Percentiles rank a stretch among this genome's conserved stretches.
These are phyloP conservation scores for Porphyrio hochstetteri DNA, from an alignment of 2,113 vertebrate species.

Conservation along the genomic window DNA sequence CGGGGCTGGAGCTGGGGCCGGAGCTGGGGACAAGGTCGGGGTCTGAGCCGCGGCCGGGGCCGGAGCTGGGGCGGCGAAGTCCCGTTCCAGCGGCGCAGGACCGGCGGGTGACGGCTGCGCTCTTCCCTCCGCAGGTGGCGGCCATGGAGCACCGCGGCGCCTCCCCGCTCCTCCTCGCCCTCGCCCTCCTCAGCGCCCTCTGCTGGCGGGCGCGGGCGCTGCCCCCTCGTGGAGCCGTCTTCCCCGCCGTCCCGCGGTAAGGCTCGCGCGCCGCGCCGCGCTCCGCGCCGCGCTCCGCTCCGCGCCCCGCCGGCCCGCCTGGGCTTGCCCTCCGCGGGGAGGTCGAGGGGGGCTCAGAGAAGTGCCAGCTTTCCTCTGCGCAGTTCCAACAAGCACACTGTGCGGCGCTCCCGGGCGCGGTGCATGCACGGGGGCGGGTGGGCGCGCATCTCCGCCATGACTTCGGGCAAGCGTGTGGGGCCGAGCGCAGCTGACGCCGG, in stretches of 20 bases:
- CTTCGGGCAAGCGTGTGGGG: too few relatives aligned
- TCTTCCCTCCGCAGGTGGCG: conserved; percentile 55
- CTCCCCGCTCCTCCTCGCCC: conserved; percentile 82
- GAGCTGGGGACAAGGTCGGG: neutral
- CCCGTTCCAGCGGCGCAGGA: neutral
- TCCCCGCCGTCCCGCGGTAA: conserved; percentile 77
- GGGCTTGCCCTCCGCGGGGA: neutral
- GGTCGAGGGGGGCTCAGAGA: neutral
- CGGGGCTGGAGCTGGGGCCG: neutral
- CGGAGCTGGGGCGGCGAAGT: neutral
- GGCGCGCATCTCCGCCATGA: neutral
- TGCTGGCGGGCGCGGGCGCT: conserved; percentile 79
- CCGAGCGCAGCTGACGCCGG: neutral
- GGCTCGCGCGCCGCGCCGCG: neutral
- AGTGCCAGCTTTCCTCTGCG: rapidly evolving
- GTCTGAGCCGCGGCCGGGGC: neutral
- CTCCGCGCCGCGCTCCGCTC: neutral
- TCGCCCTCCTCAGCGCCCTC: conserved; percentile 82
- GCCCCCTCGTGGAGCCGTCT: conserved; percentile 15
- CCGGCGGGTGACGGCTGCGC: neutral
- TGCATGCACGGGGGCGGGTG: rapidly evolving
- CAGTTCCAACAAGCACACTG: too few relatives aligned
- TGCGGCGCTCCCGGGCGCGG: neutral
- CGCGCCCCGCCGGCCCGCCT: neutral
- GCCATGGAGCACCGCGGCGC: conserved; percentile 86